A percentile compares a stretch with the other conserved stretches of the same genome.
These are phyloP conservation scores for Thecocarcelia acutangulata DNA, from an alignment of 2,888 invertebrate genomes.

Conservation along the genomic window DNA sequence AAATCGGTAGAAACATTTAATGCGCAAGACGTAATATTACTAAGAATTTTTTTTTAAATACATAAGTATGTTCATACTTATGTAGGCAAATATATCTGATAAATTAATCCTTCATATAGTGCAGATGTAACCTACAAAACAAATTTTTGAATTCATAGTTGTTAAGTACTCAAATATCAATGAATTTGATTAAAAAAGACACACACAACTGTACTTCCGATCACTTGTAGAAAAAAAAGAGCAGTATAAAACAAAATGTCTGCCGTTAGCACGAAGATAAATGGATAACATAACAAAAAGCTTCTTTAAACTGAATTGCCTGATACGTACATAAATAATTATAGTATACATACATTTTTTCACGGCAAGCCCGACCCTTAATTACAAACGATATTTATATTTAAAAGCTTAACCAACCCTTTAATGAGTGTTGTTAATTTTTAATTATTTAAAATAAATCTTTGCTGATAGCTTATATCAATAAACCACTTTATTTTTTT, in stretches of 20 bases:
- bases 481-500: constrained; percentile 2
- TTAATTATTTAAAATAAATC: not conserved
- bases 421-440: not conserved
- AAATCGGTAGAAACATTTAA: too few species aligned
- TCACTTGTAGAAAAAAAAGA: constrained; percentile 42
- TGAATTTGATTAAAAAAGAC: too few species aligned
- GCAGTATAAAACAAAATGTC: constrained; percentile 62
- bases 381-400: not conserved
- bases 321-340: constrained; percentile 21
- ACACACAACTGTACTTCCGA: constrained; percentile 66
- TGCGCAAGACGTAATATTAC: too few species aligned
- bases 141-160: too few species aligned
- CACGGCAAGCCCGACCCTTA: constrained; percentile 5
- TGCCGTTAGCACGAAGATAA: constrained; percentile 22
- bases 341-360: constrained; percentile 17
- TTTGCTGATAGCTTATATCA: not conserved
- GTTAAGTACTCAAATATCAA: too few species aligned
- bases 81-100: too few species aligned
- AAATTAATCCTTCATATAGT: too few species aligned
- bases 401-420: not conserved
- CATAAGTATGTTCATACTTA: too few species aligned
- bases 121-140: too few species aligned
- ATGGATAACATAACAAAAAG: constrained; percentile 7
- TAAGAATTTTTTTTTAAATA: too few species aligned
- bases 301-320: not conserved